Evolutionary conservation across 2,113 vertebrate species (phyloP), one percentile per base, ranked within the genome.

Genomic region (Sylvia atricapilla): DNA sequence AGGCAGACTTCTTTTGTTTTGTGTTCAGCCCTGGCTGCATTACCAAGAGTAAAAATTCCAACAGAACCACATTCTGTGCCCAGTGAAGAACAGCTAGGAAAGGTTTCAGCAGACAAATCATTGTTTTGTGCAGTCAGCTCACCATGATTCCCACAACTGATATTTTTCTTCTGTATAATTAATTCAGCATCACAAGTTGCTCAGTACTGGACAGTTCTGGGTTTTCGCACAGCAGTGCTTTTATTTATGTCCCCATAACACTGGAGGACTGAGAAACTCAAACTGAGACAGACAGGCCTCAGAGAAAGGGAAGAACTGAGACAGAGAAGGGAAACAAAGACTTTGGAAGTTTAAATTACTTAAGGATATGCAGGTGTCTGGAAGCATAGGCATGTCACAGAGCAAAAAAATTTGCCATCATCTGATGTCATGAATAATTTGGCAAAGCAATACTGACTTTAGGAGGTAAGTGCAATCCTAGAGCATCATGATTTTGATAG

Each of bases 21-120:
- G 11, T 58, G 18, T 62, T 81, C 41, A 74, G 17, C 10, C 23
- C 17, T 69, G 70, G 37, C 35, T 60, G 46, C 30, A 18, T 58
- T 56, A 31, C 39, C 9, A 81, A 33, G 13, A 62, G 37, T 37
- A 89, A 23, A 78, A 95, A 81, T 77, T 60, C 13, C 69, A 70
- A 81, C 14, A 62, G 5, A 83, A 15, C 9, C 0, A 1, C 14
- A 23, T 13, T 60, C 37, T 69, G 35, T 1, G 1, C 4, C 28
- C 35, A 67, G 2, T 12, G 12, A 86, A 74, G 35, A 85, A 13
- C 27, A 82, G 33, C 35, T 46, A 68, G 39, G 21, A 76, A 56
- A 87, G 3, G 2, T 62, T 62, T 66, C 22, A 74, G 47, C 17
- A 85, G 35, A 50, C 4, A 74, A 90, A 78, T 11, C 16, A 17